These are phyloP conservation scores for Alitta virens DNA, from an alignment of 2,888 invertebrate genomes.

Conservation along the genomic window DNA sequence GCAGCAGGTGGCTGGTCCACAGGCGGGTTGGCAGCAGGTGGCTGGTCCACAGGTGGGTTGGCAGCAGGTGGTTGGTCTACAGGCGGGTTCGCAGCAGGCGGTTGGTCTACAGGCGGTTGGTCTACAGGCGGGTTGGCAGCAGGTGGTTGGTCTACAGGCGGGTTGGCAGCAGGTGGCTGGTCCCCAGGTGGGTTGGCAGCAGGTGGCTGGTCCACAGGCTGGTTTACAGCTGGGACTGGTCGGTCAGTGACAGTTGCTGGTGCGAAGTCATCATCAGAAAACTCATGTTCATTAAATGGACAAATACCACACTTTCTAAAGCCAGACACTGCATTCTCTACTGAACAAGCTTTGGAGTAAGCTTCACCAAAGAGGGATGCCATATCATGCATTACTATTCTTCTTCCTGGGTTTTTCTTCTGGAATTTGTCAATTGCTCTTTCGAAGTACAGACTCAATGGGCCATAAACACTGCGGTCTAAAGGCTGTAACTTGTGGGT, in stretches of 20 bases:
- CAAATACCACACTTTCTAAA: conserved; percentile 15
- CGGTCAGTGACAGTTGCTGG: conserved; percentile 7
- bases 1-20: no score
- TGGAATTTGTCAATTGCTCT: conserved; percentile 23
- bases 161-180: no score
- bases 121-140: no score
- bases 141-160: no score
- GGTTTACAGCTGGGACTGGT: not conserved
- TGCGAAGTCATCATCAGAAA: conserved; percentile 22
- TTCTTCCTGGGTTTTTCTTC: conserved; percentile 20
- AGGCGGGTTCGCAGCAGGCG: no score
- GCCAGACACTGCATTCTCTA: conserved; percentile 15
- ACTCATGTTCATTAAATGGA: conserved; percentile 17
- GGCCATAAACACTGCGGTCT: conserved; percentile 32
- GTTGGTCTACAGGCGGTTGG: no score
- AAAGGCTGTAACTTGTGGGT: conserved; percentile 40
- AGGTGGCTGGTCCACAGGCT: no score
- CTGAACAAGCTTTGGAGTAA: conserved; percentile 9
- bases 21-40: not conserved
- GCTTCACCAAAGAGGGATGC: conserved; percentile 24
- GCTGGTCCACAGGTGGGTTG: not conserved
- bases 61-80: no score
- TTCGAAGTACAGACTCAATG: conserved; percentile 29
- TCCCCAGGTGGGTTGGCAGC: no score
- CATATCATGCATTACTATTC: conserved; percentile 23